Conservation (phyloP, 1,140 invertebrate genomes). For the Trypoxylus dichotomus region DNA sequence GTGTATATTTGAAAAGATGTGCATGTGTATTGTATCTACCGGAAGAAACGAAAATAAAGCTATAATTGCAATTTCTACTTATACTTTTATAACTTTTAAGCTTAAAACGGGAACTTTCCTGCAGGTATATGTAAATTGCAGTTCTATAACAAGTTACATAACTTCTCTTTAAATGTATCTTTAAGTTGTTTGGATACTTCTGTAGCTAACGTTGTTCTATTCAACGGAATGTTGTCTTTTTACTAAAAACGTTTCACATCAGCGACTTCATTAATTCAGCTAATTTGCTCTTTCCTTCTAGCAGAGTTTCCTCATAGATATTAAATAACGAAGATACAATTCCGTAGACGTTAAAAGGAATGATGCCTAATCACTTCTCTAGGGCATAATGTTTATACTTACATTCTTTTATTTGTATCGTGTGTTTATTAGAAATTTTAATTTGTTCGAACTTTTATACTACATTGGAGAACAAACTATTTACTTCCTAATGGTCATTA, state of each 20-base stretch:
- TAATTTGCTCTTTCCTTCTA: not conserved
- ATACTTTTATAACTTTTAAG: not conserved
- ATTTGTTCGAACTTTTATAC: too few relatives aligned
- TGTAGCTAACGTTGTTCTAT: not conserved
- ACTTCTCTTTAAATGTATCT: constrained; percentile 6
- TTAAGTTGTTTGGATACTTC: not conserved
- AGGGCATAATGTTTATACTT: too few relatives aligned
- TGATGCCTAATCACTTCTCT: too few relatives aligned
- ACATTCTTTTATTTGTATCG: too few relatives aligned
- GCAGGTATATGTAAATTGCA: constrained; percentile 13
- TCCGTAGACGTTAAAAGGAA: too few relatives aligned
- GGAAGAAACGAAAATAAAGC: not conserved
- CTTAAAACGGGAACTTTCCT: not conserved
- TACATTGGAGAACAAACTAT: too few relatives aligned
- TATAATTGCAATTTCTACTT: not conserved
- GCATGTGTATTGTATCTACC: too few relatives aligned
- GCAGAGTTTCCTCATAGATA: too few relatives aligned
- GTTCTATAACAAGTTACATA: not conserved
- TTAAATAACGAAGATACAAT: too few relatives aligned
- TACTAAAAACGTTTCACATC: not conserved
- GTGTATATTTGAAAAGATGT: too few relatives aligned
- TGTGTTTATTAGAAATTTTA: too few relatives aligned
- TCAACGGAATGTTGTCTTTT: not conserved
- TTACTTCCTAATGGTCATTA: too few relatives aligned
- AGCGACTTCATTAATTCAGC: not conserved